phyloP scores from a whole-genome alignment of 2,113 vertebrate genomes.

The Oryzias javanicus region DNA sequence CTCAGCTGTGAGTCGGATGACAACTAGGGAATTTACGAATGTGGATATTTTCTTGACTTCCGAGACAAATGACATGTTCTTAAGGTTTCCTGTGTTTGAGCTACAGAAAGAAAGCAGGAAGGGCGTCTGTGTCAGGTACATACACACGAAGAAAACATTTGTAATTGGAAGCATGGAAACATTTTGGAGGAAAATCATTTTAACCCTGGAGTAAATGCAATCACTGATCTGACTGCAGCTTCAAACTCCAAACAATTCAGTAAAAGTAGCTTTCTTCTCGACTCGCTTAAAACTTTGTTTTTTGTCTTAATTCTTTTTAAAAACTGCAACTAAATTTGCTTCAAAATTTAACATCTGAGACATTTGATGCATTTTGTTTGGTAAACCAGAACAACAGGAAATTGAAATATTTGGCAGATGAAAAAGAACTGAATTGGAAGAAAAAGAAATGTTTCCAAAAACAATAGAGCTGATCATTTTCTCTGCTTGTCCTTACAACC shows the following conservation, averaged over 20 bases:
- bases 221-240: not conserved
- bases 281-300: too few species aligned
- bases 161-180: not conserved
- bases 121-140: not conserved
- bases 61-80: not conserved
- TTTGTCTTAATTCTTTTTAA: too few species aligned
- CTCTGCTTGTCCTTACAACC: too few species aligned
- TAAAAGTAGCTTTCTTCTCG: not conserved
- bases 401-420: too few species aligned
- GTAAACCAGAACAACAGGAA: too few species aligned
- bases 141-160: not conserved
- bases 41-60: conserved; percentile 5
- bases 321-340: not conserved
- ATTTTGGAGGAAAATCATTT: not conserved
- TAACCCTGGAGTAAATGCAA: not conserved
- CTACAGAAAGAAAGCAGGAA: not conserved
- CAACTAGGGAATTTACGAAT: conserved; percentile 10
- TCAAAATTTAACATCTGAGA: not conserved
- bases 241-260: not conserved
- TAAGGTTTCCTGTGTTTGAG: not conserved
- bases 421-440: too few species aligned
- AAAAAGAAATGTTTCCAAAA: too few species aligned
- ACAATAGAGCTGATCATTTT: too few species aligned
- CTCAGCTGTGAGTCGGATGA: conserved; percentile 2
- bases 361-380: not conserved